A percentile compares a stretch with the other conserved stretches of the same genome.
Conservation (phyloP, 2,797 vertebrate species). For the Cirrhinus mrigala region DNA sequence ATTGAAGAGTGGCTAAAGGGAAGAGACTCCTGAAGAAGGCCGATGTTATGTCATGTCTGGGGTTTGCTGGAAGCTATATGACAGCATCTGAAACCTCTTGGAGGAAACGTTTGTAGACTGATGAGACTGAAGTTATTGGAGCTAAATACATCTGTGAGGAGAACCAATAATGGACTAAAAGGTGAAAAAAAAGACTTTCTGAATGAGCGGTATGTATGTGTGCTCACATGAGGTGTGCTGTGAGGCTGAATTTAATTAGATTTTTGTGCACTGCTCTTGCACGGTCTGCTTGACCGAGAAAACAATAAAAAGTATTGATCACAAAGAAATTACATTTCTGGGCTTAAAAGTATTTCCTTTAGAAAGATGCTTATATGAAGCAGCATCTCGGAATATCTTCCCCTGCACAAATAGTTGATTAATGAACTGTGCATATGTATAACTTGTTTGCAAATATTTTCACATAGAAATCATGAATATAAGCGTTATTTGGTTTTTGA, state of each 20-base stretch:
- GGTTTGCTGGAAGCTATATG: background rate
- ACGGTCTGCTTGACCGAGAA: conserved; percentile 28
- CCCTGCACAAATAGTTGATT: background rate
- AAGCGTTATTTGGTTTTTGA: background rate
- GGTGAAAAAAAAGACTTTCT: background rate
- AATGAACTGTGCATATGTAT: background rate
- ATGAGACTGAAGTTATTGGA: background rate
- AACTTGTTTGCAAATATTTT: background rate
- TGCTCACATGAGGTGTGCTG: background rate
- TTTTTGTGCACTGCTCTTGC: conserved; percentile 35
- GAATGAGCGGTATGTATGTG: background rate
- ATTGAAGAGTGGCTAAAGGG: background rate
- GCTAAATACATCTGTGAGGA: background rate
- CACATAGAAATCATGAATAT: background rate
- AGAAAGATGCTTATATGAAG: conserved; percentile 32
- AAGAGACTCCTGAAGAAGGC: background rate
- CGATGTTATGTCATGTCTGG: background rate
- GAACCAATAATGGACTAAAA: background rate
- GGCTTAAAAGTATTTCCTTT: conserved; percentile 27
- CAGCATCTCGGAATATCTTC: conserved; percentile 34
- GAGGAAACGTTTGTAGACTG: conserved; percentile 9
- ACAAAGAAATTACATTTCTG: conserved; percentile 31
- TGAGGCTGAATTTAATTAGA: conserved; percentile 26
- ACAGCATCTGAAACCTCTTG: background rate
- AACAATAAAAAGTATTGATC: conserved; percentile 51